phyloP scores from a whole-genome alignment of 1,140 invertebrate species.

The Heliconius nattereri region DNA sequence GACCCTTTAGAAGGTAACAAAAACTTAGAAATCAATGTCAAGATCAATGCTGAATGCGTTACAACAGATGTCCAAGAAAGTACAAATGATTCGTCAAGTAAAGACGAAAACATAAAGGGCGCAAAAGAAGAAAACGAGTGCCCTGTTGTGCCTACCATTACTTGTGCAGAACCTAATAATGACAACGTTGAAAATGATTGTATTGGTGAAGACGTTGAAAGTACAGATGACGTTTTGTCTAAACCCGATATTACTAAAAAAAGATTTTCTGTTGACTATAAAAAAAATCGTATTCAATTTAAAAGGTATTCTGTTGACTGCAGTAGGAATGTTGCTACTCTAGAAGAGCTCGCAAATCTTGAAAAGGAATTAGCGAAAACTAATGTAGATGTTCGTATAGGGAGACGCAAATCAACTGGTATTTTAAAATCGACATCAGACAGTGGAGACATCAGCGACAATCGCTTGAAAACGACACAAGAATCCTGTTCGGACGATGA shows the following conservation, averaged over 20 bases:
- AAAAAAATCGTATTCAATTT: constrained; percentile 65
- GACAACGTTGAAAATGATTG: constrained; percentile 33
- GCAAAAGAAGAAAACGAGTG: constrained; percentile 26
- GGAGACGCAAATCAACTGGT: constrained; percentile 74
- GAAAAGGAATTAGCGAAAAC: constrained; percentile 70
- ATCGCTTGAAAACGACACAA: constrained; percentile 46
- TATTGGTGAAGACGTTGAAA: constrained; percentile 52
- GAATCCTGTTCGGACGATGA: constrained; percentile 73
- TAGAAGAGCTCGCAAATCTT: constrained; percentile 67
- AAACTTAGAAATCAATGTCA: constrained; percentile 40
- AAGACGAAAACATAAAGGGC: constrained; percentile 6
- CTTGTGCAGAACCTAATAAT: constrained; percentile 39
- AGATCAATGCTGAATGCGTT: neutral
- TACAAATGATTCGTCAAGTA: constrained; percentile 10
- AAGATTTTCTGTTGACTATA: constrained; percentile 71
- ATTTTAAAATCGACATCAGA: constrained; percentile 78
- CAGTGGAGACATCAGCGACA: constrained; percentile 58
- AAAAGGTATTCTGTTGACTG: constrained; percentile 73
- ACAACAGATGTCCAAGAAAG: neutral
- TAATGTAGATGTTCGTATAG: constrained; percentile 64
- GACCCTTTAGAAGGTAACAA: constrained; percentile 40
- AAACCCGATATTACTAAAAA: constrained; percentile 66
- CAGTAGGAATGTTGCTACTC: constrained; percentile 62
- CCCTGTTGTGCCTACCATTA: constrained; percentile 1
- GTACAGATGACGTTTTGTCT: constrained; percentile 57